Base-by-base conservation (phyloP, 2,797 vertebrate species). In the Poecilia wingei region DNA sequence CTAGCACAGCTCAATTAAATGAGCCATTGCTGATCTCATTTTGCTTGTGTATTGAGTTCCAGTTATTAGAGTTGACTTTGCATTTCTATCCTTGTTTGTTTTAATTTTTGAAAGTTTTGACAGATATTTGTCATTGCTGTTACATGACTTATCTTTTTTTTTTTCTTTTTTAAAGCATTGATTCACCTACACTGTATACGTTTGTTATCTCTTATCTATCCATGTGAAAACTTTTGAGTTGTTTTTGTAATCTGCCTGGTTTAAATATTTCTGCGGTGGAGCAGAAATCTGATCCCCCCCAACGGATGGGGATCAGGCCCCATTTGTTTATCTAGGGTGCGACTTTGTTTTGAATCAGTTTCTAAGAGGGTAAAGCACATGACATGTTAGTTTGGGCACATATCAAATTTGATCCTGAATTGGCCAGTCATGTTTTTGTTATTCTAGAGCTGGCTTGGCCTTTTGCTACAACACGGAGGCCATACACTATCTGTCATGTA, bases 201-300 rank as follows among this genome's bases (percentile, higher is more conserved):
- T 76, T 79, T 79, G 36, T 45, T 66, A 68, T 45, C 28, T 46
- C 64, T 70, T 6, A 12, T n/a, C 46, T 59, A 49, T 59, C 25
- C 33, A 45, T 43, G 41, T 69, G 59, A 79, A 61, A 28, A 72
- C 41, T 25, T 77, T 80, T 47, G 25, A 43, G 31, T 73, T 81
- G 22, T 55, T 80, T 81, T 70, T 75, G 73, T 36, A 71, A 45
- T 81, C 59, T 79, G 59, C 45, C 18, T 12, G 49, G 41, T 72
- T 43, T 81, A 79, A 55, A 59, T 59, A 73, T 72, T 59, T 68
- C 47, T 61, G 45, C n/a, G 10, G 33, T 73, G 41, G 47, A 59
- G 73, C 45, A 72, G 55, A 80, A 66, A 59, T 81, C 33, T 53
- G 20, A 53, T 9, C 51, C 51, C 31, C 31, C 8, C 3, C 22